phyloP scores from a whole-genome alignment of 2,797 vertebrate genomes.

The Acipenser ruthenus region DNA sequence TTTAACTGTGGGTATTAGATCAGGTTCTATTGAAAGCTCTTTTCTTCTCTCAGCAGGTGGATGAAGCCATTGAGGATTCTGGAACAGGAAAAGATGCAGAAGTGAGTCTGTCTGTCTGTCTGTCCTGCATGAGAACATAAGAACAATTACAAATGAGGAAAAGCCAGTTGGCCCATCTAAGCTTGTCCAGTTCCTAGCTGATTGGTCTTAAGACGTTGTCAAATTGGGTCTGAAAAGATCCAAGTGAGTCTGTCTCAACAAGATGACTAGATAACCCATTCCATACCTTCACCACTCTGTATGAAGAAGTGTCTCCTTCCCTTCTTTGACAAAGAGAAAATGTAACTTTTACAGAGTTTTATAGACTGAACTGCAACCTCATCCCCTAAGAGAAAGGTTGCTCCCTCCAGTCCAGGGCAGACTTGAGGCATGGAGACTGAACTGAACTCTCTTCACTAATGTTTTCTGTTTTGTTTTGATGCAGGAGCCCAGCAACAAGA shows the following conservation, averaged over 20 bases:
- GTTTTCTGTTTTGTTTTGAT: constrained; percentile 6
- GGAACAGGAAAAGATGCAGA: constrained; percentile 53
- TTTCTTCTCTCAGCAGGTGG: constrained; percentile 46
- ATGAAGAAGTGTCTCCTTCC: neutral
- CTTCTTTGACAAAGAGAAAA: too few species aligned
- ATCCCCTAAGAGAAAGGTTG: too few species aligned
- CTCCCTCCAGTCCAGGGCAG: too few species aligned
- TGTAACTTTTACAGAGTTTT: too few species aligned
- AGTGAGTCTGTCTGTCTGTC: constrained; percentile 33
- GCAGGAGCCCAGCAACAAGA: constrained; percentile 69
- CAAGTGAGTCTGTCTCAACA: too few species aligned
- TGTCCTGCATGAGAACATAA: neutral
- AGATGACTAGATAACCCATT: too few species aligned
- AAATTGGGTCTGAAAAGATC: too few species aligned
- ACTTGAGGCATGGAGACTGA: too few species aligned
- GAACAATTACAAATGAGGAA: too few species aligned
- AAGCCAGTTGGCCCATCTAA: neutral
- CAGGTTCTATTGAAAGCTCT: neutral
- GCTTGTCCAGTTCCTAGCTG: neutral
- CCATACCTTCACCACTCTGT: neutral
- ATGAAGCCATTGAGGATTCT: constrained; percentile 43
- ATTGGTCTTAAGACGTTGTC: too few species aligned
- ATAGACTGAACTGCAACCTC: too few species aligned
- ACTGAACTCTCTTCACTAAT: too few species aligned
- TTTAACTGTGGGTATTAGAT: neutral